Evolutionary conservation across 2,113 vertebrate species (phyloP), one percentile per base, ranked within the genome.

Genomic region (Chaetops frenatus): DNA sequence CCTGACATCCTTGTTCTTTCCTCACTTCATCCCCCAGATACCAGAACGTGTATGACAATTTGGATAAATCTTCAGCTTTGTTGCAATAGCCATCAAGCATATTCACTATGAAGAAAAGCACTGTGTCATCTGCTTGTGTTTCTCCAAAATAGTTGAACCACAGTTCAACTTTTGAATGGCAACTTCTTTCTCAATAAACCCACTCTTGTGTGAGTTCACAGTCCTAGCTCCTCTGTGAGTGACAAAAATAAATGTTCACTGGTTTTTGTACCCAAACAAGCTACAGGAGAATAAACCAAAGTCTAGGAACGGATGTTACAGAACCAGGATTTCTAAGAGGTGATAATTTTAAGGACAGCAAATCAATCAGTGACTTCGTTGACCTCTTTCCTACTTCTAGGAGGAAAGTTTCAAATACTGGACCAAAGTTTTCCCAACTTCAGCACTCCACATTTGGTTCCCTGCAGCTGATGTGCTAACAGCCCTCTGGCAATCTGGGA

Each of bases 121-220:
- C 69, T 45, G 53, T 69, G 72, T 90, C 91, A 85, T 90, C 82
- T 76, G 57, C 87, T 87, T 91, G 64, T 67, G 48, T 84, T 81
- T 94, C 74, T 95, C 71, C 27, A 86, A 90, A 97, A 88, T 83
- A 94, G 86, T 66, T 96, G 92, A 96, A 92, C 94, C 72, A 73
- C 15, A 61, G 95, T 96, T 97, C 92, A 95, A 44, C 82, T 81
- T 96, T 95, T 97, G 95, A 96, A 93, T 93, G 95, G 94, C 96
- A 97, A 93, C 91, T 86, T 92, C 86, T 94, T 96, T 97, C 94
- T 97, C 94, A 97, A 92, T 94, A 97, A 95, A 94, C 94, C 92
- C 95, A 94, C 96, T 96, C 95, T 65, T 96, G 88, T 93, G 91
- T 86, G 80, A 77, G 94, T 95, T 94, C 83, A 94, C 51, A 83